Conservation (phyloP, 2,113 vertebrate genomes). For the Rhodinocichla rosea region DNA sequence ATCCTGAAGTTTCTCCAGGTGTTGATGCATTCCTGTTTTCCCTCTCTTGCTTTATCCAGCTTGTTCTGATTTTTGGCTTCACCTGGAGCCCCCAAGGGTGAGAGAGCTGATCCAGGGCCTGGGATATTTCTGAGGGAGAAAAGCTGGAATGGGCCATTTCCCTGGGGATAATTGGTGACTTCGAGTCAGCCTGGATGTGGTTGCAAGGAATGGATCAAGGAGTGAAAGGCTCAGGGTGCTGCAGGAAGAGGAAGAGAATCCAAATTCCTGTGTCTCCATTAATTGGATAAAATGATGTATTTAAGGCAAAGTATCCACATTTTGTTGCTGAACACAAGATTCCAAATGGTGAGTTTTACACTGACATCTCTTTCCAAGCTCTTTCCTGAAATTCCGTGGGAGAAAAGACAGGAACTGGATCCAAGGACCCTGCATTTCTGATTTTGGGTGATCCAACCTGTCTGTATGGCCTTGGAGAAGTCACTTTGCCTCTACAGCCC, state of each 20-base stretch:
- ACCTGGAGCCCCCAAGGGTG: neutral
- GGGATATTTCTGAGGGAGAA: accelerated
- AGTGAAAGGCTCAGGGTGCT: neutral
- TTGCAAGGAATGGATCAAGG: neutral
- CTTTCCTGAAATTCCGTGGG: neutral
- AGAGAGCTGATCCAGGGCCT: accelerated
- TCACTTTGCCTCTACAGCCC: neutral
- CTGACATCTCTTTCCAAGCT: neutral
- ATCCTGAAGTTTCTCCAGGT: neutral
- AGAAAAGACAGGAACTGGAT: neutral
- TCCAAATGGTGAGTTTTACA: neutral
- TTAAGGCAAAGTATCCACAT: neutral
- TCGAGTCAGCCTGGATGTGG: neutral
- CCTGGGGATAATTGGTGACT: neutral
- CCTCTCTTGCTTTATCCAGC: neutral
- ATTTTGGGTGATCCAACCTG: neutral
- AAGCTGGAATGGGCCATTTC: neutral
- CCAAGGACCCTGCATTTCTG: neutral
- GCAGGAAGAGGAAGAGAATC: neutral
- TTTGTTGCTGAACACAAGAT: neutral
- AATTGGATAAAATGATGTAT: neutral
- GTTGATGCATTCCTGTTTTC: neutral
- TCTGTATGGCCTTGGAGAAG: neutral
- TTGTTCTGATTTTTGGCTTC: neutral
- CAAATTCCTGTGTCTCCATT: neutral